Percentiles rank a stretch among this genome's conserved stretches.
Conservation (phyloP, 2,797 vertebrate genomes). For the Meriones psammophilus region DNA sequence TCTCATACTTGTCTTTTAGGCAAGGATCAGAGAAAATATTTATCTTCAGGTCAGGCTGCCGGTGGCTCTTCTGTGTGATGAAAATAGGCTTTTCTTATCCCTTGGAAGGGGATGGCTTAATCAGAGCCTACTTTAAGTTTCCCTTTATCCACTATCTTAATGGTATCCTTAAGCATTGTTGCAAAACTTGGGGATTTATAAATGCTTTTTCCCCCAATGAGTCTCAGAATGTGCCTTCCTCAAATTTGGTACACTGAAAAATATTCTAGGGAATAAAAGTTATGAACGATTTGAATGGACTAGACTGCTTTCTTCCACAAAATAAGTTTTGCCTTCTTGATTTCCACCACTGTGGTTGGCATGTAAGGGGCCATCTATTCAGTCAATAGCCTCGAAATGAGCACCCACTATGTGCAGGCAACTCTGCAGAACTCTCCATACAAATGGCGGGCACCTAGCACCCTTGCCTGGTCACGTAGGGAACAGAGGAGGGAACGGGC, state of each 20-base stretch:
- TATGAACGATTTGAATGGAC: neutral
- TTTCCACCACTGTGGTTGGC: neutral
- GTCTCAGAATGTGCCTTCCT: neutral
- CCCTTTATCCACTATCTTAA: constrained; percentile 1
- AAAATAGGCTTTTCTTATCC: constrained; percentile 32
- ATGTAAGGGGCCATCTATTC: neutral
- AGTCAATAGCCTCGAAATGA: neutral
- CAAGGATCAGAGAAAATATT: neutral
- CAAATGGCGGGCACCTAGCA: neutral
- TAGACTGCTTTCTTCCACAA: neutral
- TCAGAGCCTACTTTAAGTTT: neutral
- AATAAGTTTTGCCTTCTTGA: neutral
- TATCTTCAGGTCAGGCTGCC: neutral
- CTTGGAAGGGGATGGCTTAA: neutral
- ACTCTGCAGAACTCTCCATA: neutral
- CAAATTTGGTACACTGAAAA: neutral
- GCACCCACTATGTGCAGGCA: neutral
- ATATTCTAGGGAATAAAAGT: neutral
- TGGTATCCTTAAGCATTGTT: neutral
- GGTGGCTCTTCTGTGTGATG: neutral
- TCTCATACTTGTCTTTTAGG: neutral
- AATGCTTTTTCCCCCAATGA: neutral
- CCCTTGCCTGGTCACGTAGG: neutral
- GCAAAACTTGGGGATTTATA: constrained; percentile 6
- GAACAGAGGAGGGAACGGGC: neutral